Conservation (phyloP, 1,140 invertebrate species). For the Heliconius congener region DNA sequence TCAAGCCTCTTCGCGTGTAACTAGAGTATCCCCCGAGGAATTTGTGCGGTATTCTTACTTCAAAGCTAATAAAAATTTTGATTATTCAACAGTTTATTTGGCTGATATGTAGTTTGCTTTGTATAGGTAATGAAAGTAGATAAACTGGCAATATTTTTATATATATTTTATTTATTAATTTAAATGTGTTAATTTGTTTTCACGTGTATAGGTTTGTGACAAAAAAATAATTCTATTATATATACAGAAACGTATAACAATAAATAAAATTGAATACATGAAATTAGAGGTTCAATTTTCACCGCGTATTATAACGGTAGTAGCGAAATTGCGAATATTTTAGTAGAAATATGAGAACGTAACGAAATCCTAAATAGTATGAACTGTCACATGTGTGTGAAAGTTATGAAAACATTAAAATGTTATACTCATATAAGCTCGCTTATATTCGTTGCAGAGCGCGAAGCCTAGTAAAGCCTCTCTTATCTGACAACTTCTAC, state of each 20-base stretch:
- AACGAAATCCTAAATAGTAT: slow-evolving; percentile 37
- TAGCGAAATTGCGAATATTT: slow-evolving; percentile 14
- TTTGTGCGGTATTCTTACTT: slow-evolving; percentile 28
- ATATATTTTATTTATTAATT: no score
- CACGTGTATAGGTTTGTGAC: not conserved
- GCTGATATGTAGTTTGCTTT: not conserved
- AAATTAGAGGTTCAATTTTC: slow-evolving; percentile 9
- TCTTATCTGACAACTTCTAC: slow-evolving; percentile 73
- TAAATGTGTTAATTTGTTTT: not conserved
- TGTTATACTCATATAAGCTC: slow-evolving; percentile 37
- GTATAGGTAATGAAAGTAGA: not conserved
- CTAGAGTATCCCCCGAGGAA: slow-evolving; percentile 30
- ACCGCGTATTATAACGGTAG: slow-evolving; percentile 2
- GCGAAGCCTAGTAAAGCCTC: slow-evolving; percentile 56
- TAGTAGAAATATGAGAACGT: slow-evolving; percentile 21
- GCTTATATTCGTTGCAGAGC: slow-evolving; percentile 56
- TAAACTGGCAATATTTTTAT: not conserved
- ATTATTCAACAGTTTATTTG: slow-evolving; percentile 3
- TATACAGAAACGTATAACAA: not conserved
- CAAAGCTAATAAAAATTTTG: slow-evolving; percentile 21
- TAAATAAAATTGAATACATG: not conserved
- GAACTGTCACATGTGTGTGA: slow-evolving; percentile 35
- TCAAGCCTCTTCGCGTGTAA: slow-evolving; percentile 54
- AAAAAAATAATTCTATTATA: not conserved
- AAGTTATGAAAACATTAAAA: slow-evolving; percentile 42